Evolutionary conservation across 2,113 vertebrate species (phyloP), one percentile per base, ranked within the genome.

Genomic region (Percina caprodes): DNA sequence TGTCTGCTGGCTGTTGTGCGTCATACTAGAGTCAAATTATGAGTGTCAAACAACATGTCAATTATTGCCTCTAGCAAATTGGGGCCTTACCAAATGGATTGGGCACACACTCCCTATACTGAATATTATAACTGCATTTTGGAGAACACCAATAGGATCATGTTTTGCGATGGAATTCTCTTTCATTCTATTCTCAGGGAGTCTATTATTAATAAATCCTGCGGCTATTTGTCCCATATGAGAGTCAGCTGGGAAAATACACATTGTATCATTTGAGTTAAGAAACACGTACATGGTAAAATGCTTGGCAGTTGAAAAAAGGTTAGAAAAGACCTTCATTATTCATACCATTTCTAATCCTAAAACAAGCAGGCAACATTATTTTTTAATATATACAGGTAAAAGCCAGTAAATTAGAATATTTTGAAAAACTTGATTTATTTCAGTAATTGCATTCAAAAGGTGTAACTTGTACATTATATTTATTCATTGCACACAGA

Each of bases 61-160:
- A 87, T 88, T 89, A 88, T 24, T 69, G 83, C 54, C 61, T 82
- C 48, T 45, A 56, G 83, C 59, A 85, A 81, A 87, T 65, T 89
- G 39, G 67, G 6, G 49, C 79, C 69, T 86, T 60, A 71, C 24
- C 48, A 60, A 72, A 58, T 45, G 56, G 69, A 75, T 13, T 19
- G 26, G 56, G n/a, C 12, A 30, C 39, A 68, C 1, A 48, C 46
- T 77, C 21, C 58, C 74, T 55, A 74, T 77, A 18, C n/a, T 51
- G 24, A 69, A 79, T 67, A 69, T 56, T 66, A 62, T 21, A 74
- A 55, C 48, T 48, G 14, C 24, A 46, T 56, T 66, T 61, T 59
- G 59, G 8, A 69, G 42, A 35, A 69, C 59, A 76, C 67, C 21
- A 61, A 63, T 35, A 9, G 5, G 30, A 52, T 58, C 23, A 18